Conservation (phyloP, 92 coral and sea anemone species). For the Phenganax subtilis region DNA sequence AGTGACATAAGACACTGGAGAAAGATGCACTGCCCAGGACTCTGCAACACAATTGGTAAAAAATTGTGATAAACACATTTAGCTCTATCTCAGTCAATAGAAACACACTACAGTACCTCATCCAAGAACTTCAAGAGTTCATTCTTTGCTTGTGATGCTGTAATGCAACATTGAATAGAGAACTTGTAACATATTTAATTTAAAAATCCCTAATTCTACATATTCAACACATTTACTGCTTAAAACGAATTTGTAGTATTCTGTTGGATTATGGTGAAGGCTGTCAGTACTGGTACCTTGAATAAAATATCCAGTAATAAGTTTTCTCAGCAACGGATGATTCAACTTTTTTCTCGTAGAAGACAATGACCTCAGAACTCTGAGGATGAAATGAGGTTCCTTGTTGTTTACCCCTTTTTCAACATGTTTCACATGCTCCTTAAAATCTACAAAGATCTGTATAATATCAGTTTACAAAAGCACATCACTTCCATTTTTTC, state of each 20-base stretch:
- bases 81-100: no score
- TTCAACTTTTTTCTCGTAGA: slow-evolving; percentile 82
- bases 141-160: slow-evolving; percentile 82
- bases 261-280: background rate
- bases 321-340: slow-evolving; percentile 75
- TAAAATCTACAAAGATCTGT: slow-evolving; percentile 54
- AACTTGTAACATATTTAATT: background rate
- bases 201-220: no score
- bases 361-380: slow-evolving; percentile 79
- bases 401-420: slow-evolving; percentile 86
- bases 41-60: no score
- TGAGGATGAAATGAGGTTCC: slow-evolving; percentile 78
- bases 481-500: background rate
- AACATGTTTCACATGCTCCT: slow-evolving; percentile 85
- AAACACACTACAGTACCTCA: slow-evolving; percentile 58
- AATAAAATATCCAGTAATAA: slow-evolving; percentile 88
- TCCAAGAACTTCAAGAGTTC: slow-evolving; percentile 80
- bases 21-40: no score
- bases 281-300: slow-evolving; percentile 30
- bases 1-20: no score
- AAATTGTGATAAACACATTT: no score
- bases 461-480: background rate
- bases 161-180: slow-evolving; percentile 5
- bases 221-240: no score
- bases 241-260: no score